Base-by-base conservation (phyloP, 2,888 invertebrate species). In the Herminia tarsipennalis region DNA sequence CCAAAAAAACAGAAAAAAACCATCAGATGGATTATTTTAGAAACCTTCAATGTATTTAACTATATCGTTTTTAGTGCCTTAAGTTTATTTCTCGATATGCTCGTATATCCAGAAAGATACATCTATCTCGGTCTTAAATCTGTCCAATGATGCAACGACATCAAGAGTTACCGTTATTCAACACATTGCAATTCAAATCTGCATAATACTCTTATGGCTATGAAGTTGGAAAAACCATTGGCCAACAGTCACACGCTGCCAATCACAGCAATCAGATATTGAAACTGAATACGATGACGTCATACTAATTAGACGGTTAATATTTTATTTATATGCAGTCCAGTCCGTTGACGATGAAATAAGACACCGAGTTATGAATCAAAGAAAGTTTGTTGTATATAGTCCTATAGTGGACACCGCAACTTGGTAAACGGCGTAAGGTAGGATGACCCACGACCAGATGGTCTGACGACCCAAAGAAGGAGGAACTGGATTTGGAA, bases 261-360 rank as follows among this genome's bases (percentile, higher is more conserved):
- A 24, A 35, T 33, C 38, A 16, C 27, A 44, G 33, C 8, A 9
- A 46, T 46, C 37, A 38, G 34, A 40, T 40, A 46, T 12, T 25
- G 2, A 35, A 38, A 30, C 53, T 27, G 51, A 40, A 10, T 35
- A 38, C 34, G 12, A 25, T 61, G 47, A 56, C 56, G 56, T 49
- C 57, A 56, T 30, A 9, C 40, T 58, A 65, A 65, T 63, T 63
- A 61, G 49, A 40, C 32, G 34, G 47, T 46, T 36, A 34, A 24
- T 45, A 47, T 43, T 58, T 55, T 57, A 63, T 63, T 57, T 63
- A 55, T 63, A 65, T 61, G 55, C 57, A 37, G 22, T 64, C 51
- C 52, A 55, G 58, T 64, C 32, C 30, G n/a, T 29, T 51, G 55
- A 52, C 55, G 56, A 43, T 37, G 41, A 41, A 41, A 41, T 40